These are phyloP conservation scores for Nemurella pictetii DNA, from an alignment of 2,888 invertebrate genomes.

Conservation along the genomic window DNA sequence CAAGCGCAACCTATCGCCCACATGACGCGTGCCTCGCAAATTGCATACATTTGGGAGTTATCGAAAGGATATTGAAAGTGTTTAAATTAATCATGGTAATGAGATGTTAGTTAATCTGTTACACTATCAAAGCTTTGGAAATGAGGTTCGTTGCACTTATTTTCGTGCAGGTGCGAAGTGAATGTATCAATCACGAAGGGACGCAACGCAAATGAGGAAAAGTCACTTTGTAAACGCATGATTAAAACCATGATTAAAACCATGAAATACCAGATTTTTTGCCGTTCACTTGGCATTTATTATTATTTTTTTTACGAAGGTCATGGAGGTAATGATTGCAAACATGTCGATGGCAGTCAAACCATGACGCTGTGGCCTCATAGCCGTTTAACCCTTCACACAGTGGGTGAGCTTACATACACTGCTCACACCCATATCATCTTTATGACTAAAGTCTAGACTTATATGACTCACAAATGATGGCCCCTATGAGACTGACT, in stretches of 20 bases:
- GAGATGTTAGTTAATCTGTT: too few relatives aligned
- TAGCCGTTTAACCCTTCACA: too few relatives aligned
- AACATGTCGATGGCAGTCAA: too few relatives aligned
- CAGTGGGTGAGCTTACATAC: not conserved
- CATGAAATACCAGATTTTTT: not conserved
- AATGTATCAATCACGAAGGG: too few relatives aligned
- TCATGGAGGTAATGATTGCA: too few relatives aligned
- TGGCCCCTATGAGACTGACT: not conserved
- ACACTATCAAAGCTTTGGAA: too few relatives aligned
- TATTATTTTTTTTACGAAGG: too few relatives aligned
- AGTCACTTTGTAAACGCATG: not conserved
- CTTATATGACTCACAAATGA: not conserved
- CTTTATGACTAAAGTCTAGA: not conserved
- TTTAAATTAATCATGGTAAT: too few relatives aligned
- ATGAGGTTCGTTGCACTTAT: too few relatives aligned
- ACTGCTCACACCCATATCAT: not conserved
- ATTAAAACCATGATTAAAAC: not conserved
- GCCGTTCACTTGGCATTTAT: too few relatives aligned
- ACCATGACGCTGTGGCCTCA: not conserved
- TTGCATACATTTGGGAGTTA: not conserved
- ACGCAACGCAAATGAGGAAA: not conserved
- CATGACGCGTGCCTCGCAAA: not conserved
- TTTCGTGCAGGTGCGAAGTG: too few relatives aligned
- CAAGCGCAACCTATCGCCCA: not conserved
- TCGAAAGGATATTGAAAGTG: too few relatives aligned